Conservation (phyloP, 1,140 invertebrate genomes). For the Himalopsyche phryganea region DNA sequence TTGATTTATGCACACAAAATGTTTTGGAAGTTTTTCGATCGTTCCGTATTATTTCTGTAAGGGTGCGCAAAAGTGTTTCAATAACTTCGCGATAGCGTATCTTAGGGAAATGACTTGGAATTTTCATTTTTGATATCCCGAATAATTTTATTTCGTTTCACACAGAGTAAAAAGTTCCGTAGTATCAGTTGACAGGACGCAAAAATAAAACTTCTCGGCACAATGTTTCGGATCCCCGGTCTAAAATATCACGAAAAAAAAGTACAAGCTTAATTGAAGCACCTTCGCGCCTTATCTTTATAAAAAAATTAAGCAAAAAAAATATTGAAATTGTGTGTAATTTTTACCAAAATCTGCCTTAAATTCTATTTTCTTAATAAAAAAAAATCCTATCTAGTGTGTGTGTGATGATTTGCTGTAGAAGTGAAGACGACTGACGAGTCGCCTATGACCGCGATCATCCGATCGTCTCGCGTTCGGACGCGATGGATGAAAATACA, state of each 20-base stretch:
- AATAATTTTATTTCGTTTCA: background rate
- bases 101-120: conserved; percentile 26
- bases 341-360: conserved; percentile 64
- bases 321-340: conserved; percentile 55
- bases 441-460: background rate
- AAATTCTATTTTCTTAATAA: conserved; percentile 61
- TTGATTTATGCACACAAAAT: conserved; percentile 29
- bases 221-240: conserved; percentile 28
- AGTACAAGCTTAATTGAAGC: conserved; percentile 71
- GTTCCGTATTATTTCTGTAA: conserved; percentile 33
- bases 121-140: background rate
- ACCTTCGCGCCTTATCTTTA: conserved; percentile 69
- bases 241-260: conserved; percentile 61
- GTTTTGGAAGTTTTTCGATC: conserved; percentile 31
- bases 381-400: conserved; percentile 38
- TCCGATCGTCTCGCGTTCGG: background rate
- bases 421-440: conserved; percentile 25
- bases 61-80: conserved; percentile 34
- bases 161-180: conserved; percentile 9
- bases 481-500: background rate
- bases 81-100: conserved; percentile 24
- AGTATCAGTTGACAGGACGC: conserved; percentile 10
- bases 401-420: conserved; percentile 41
- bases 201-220: conserved; percentile 10
- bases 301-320: conserved; percentile 48